A percentile compares a stretch with the other conserved stretches of the same genome.
Conservation (phyloP, 2,888 invertebrate genomes). For the Papilio demoleus region DNA sequence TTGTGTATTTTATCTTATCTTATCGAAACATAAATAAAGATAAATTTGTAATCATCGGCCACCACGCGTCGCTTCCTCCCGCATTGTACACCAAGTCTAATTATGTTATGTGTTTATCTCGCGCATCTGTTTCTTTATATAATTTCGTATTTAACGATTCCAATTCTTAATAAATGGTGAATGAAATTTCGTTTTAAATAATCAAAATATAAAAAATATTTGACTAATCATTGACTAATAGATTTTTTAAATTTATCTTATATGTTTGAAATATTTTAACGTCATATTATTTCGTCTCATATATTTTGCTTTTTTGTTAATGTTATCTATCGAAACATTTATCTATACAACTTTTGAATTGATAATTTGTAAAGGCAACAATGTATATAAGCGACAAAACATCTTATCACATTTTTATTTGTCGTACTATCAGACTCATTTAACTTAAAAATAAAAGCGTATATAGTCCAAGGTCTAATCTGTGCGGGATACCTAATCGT, state of each 20-base stretch:
- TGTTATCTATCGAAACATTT: neutral
- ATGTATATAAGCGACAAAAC: neutral
- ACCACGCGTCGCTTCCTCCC: constrained; percentile 34
- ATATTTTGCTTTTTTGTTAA: too few relatives aligned
- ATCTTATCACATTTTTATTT: neutral
- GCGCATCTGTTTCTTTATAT: constrained; percentile 26
- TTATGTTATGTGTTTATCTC: neutral
- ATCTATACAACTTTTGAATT: neutral
- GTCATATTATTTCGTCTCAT: neutral
- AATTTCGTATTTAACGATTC: neutral
- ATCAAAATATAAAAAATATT: neutral
- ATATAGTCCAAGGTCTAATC: constrained; percentile 37
- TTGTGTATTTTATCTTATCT: neutral
- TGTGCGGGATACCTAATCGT: neutral
- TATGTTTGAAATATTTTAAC: too few relatives aligned
- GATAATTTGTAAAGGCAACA: neutral
- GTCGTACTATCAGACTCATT: neutral
- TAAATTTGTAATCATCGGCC: constrained; percentile 21
- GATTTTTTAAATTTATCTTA: too few relatives aligned
- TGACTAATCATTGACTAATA: too few relatives aligned
- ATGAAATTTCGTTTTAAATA: neutral
- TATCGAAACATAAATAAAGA: constrained; percentile 31
- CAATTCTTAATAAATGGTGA: too few relatives aligned
- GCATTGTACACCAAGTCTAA: constrained; percentile 12
- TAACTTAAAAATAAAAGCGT: constrained; percentile 30